phyloP scores from a whole-genome alignment of 2,888 invertebrate genomes.

The Flexamia atlantica region DNA sequence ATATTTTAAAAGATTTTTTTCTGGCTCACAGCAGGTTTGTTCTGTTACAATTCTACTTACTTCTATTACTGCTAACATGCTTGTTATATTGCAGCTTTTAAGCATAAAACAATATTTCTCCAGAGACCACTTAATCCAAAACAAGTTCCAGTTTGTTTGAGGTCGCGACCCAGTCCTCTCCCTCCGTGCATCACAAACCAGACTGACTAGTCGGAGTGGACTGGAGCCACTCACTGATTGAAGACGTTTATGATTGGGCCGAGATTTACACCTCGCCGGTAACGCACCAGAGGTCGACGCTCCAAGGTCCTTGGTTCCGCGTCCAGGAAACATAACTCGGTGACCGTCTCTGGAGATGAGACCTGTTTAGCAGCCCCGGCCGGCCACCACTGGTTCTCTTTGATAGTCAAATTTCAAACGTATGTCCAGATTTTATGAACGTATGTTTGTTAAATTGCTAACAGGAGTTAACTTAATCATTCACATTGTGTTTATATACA shows the following conservation, averaged over 20 bases:
- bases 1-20: too few species aligned
- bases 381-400: neutral
- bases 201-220: conserved; percentile 1
- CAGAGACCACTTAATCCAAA: too few species aligned
- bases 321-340: conserved; percentile 47
- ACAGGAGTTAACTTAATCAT: too few species aligned
- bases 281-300: conserved; percentile 9
- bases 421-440: too few species aligned
- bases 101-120: too few species aligned
- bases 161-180: conserved; percentile 27
- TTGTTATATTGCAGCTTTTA: too few species aligned
- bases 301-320: conserved; percentile 8
- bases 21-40: too few species aligned
- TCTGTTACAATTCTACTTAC: too few species aligned
- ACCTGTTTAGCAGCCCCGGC: neutral
- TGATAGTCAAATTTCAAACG: conserved; percentile 2
- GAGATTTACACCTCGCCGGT: conserved; percentile 23
- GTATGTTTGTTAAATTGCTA: too few species aligned
- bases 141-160: neutral
- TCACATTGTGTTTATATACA: too few species aligned
- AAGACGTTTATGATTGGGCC: conserved; percentile 44
- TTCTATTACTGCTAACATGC: too few species aligned
- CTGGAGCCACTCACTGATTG: conserved; percentile 37
- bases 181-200: neutral
- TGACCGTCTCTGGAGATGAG: conserved; percentile 14